phyloP scores from a whole-genome alignment of 2,797 vertebrate species.

The Typhlichthys eigenmanni region DNA sequence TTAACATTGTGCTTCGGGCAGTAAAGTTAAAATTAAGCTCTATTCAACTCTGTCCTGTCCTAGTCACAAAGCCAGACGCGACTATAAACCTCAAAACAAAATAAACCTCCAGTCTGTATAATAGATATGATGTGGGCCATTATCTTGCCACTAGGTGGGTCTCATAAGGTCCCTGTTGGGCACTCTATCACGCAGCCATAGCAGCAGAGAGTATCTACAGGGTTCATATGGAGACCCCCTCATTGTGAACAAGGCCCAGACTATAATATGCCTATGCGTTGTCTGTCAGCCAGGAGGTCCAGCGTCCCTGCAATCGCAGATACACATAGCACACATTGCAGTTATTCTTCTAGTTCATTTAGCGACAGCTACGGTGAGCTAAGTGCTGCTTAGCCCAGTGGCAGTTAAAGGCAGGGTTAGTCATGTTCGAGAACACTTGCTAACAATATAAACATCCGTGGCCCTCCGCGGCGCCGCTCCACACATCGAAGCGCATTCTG shows the following conservation, averaged over 20 bases:
- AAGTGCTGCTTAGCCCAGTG: no score
- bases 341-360: no score
- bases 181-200: constrained; percentile 1
- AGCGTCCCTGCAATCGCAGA: background rate
- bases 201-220: no score
- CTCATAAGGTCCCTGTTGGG: constrained; percentile 36
- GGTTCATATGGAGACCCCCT: constrained; percentile 5
- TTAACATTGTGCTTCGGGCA: background rate
- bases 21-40: background rate
- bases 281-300: constrained; percentile 7
- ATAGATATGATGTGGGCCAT: background rate
- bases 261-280: background rate
- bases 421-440: no score
- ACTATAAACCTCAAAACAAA: background rate
- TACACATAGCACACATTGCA: background rate
- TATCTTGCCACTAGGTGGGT: background rate
- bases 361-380: no score
- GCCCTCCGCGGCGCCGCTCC: no score
- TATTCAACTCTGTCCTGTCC: background rate
- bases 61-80: background rate
- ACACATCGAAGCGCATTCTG: no score
- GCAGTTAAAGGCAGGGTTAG: no score
- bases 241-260: constrained; percentile 22
- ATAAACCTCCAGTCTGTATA: background rate
- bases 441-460: no score